Conservation (phyloP, 2,797 vertebrate genomes). For the Kryptolebias ocellatus region DNA sequence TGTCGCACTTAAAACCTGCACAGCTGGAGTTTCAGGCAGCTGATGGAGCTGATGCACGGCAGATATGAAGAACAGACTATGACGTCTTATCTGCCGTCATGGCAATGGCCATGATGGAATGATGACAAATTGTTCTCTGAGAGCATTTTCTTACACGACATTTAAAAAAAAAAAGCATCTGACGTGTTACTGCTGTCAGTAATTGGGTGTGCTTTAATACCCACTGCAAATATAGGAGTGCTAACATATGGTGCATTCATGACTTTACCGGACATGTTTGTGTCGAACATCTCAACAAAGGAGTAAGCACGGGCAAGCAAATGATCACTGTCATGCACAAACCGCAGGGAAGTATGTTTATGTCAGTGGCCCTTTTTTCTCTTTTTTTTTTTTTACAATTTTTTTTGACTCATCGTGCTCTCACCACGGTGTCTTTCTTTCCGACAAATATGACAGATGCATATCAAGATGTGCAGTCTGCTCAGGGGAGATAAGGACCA, state of each 20-base stretch:
- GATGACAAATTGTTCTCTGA: conserved; percentile 71
- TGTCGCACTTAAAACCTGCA: conserved; percentile 61
- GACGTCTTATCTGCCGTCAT: conserved; percentile 76
- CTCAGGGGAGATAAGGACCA: conserved; percentile 83
- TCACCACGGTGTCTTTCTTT: conserved; percentile 82
- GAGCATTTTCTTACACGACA: conserved; percentile 33
- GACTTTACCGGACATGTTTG: neutral
- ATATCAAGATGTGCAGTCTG: conserved; percentile 85
- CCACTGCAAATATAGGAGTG: neutral
- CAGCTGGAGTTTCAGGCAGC: conserved; percentile 56
- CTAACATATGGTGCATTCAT: neutral
- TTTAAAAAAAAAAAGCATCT: conserved; percentile 29
- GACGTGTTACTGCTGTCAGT: conserved; percentile 14
- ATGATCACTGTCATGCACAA: conserved; percentile 66
- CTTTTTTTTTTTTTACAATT: conserved; percentile 47
- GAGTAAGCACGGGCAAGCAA: conserved; percentile 45
- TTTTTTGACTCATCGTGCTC: conserved; percentile 78
- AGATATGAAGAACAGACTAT: conserved; percentile 70
- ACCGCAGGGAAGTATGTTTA: conserved; percentile 70
- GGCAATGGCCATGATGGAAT: conserved; percentile 70
- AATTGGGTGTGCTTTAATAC: conserved; percentile 3
- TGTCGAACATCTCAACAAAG: conserved; percentile 12
- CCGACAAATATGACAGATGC: conserved; percentile 86
- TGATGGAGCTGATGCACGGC: conserved; percentile 59
- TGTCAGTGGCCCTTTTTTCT: conserved; percentile 65